Base-by-base conservation (phyloP, 2,113 vertebrate species). In the Coregonus clupeaformis region DNA sequence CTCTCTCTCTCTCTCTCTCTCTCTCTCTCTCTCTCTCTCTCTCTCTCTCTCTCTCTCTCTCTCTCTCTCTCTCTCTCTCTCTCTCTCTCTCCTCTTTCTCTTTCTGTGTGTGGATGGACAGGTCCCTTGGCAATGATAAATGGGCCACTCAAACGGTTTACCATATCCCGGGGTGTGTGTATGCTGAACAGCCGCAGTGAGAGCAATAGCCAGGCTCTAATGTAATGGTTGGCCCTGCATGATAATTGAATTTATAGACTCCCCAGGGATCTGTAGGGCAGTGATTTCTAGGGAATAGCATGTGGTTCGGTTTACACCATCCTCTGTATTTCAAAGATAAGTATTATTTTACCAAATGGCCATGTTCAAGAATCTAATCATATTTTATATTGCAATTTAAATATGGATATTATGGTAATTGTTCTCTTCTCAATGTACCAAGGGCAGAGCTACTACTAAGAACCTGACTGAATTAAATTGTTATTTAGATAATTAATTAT, bases 191-290 rank as follows among this genome's bases (percentile, higher is more conserved):
- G 80, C n/a, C 76, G 83, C 78, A 0, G 67, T 65, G 7, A 64
- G n/a, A 42, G 82, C 74, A 81, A 80, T 77, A 75, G 20, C 68
- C 49, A 1, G 72, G 20, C 84, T 82, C 69, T 79, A 68, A 75
- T 82, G 75, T 49, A 82, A 83, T 65, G 36, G 22, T 80, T 52
- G 82, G 80, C 69, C 66, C 83, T 82, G 73, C 78, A 71, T 83
- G 77, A 80, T 90, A 87, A 91, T 88, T 86, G 86, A 89, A 88
- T 84, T 87, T 85, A 91, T 89, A 82, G 78, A 73, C 80, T 79
- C 84, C 80, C 52, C 30, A 47, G 85, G 85, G 83, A 85, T 11
- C 73, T 5, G 36, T 1, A 12, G 70, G 47, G 52, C 6, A 14
- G 11, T 59, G 73, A 64, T 74, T 49, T 76, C 36, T 36, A 52